Evolutionary conservation across 2,888 invertebrate genomes (phyloP), one percentile per base, ranked within the genome.

Genomic region (Abscondita cerata): DNA sequence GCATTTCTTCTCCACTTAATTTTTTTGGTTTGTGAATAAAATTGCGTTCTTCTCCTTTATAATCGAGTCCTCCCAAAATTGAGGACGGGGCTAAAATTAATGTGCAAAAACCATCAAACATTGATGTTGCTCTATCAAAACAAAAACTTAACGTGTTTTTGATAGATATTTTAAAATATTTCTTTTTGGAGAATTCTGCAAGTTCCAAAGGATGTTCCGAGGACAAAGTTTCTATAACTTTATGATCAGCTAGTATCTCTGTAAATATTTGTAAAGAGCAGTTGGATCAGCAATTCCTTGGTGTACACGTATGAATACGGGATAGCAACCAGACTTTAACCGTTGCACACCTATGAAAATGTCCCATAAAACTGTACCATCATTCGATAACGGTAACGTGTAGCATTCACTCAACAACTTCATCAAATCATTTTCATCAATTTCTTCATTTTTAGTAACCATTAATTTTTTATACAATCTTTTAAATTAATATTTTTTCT

Each of bases 221-320:
- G 5, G 31, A 6, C 9, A 31, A 31, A 31, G 9, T 31, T 31
- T 31, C 31, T 6, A 31, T 31, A 31, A 6, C 9, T 31, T 31
- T 38, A 16, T n/a, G 38, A 31, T 53, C 48, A 15, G 47, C 19
- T 40, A 59, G 52, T 9, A 41, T 9, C 4, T 33, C 33, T 4
- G 16, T 13, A 9, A 86, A 72, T 60, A 85, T 75, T 58, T 82
- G 79, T 41, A 73, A 8, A 86, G 72, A 1, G 84, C 81, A 0
- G 83, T 80, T 1, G 85, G 85, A 68, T 86, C 85, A 0, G 84
- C 85, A 1, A 86, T 72, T 4, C 83, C 79, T 73, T 86, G 85
- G 71, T 86, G 85, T 47, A 85, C 78, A 59, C 84, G 80, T 65
- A 85, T 82, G 58, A 85, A 71, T 25, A 86, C 75, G 1, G 83